A percentile compares a stretch with the other conserved stretches of the same genome.
Evolutionary conservation across 2,113 vertebrate genomes (phyloP).

Genomic region (Hippocampus abdominalis): DNA sequence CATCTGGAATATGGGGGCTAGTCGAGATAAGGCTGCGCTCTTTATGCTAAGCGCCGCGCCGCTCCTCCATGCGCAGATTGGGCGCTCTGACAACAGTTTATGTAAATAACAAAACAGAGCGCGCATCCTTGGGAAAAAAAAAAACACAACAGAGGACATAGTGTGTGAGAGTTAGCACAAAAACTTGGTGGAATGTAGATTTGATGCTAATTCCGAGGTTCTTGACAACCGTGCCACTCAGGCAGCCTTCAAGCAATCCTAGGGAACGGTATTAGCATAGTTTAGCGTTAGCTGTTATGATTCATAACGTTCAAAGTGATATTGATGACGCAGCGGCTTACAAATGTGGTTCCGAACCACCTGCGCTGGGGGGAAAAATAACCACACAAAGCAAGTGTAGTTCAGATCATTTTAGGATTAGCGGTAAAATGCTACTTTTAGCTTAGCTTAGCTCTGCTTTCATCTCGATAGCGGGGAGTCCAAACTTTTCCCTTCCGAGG

Average conservation of each 20-base stretch:
- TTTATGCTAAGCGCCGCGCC: conserved; percentile 72
- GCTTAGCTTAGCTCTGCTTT: too few species aligned
- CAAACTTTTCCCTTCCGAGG: too few species aligned
- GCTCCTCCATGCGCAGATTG: conserved; percentile 55
- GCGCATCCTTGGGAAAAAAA: not conserved
- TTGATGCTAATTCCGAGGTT: not conserved
- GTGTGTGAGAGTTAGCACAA: not conserved
- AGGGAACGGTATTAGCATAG: not conserved
- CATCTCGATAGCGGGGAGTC: too few species aligned
- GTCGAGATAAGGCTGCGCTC: conserved; percentile 68
- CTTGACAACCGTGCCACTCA: not conserved
- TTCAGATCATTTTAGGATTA: too few species aligned
- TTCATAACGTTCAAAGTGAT: not conserved
- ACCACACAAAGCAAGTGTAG: too few species aligned
- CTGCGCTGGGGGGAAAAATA: too few species aligned
- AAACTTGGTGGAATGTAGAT: conserved; percentile 1
- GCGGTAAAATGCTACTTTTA: too few species aligned
- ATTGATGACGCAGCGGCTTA: not conserved
- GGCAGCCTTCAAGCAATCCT: not conserved
- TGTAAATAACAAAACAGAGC: conserved; percentile 70
- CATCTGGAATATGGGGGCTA: conserved; percentile 51
- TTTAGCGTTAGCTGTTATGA: not conserved
- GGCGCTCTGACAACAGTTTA: conserved; percentile 73
- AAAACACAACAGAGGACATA: conserved; percentile 29
- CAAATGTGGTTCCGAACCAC: too few species aligned